Conservation (phyloP, 2,113 vertebrate genomes). For the Calyptomena viridis region DNA sequence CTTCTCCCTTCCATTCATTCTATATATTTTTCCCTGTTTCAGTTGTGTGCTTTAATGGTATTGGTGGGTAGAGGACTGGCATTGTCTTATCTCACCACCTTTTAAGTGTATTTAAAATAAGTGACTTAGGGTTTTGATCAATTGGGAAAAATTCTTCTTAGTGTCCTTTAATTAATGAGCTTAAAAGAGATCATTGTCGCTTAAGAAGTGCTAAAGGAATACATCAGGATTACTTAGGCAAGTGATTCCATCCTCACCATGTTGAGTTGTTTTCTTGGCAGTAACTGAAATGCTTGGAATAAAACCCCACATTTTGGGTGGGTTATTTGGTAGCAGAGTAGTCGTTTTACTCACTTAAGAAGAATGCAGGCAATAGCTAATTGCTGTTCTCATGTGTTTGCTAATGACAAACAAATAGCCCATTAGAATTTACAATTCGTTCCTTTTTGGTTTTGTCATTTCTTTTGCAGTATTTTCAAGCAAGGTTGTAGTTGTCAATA, state of each 20-base stretch:
- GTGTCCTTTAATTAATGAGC: constrained; percentile 84
- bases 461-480: constrained; percentile 50
- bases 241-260: constrained; percentile 67
- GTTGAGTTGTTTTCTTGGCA: constrained; percentile 71
- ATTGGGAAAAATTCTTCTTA: constrained; percentile 75
- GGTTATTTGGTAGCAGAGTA: constrained; percentile 70
- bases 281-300: constrained; percentile 72
- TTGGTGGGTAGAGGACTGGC: constrained; percentile 16
- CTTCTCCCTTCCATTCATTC: background rate
- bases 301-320: constrained; percentile 72
- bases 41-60: background rate
- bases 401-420: constrained; percentile 68
- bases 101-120: constrained; percentile 70
- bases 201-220: constrained; percentile 80
- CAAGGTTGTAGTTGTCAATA: constrained; percentile 57
- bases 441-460: constrained; percentile 34
- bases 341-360: constrained; percentile 71
- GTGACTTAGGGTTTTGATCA: constrained; percentile 77
- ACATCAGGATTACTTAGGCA: constrained; percentile 76
- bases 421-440: constrained; percentile 47
- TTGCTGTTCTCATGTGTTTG: constrained; percentile 66
- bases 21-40: background rate
- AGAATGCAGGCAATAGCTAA: constrained; percentile 66
- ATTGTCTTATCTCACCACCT: constrained; percentile 61
- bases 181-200: constrained; percentile 77